A percentile compares a stretch with the other conserved stretches of the same genome.
Evolutionary conservation across 2,797 vertebrate species (phyloP).

Genomic region (Eospalax fontanierii): DNA sequence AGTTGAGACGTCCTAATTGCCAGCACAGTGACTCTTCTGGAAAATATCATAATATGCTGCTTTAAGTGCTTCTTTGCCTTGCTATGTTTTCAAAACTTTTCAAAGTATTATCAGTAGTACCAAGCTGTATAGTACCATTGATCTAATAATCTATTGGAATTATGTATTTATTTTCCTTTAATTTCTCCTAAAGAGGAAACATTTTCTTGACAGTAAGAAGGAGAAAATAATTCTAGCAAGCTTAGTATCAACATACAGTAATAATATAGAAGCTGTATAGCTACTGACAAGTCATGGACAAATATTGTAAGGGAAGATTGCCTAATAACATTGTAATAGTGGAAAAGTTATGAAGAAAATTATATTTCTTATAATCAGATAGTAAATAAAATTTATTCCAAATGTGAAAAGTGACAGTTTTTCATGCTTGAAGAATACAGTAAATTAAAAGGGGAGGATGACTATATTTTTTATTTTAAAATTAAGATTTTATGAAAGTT

Average conservation of each 20-base stretch:
- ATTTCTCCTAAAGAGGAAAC: neutral
- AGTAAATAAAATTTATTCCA: conserved; percentile 39
- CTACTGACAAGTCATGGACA: neutral
- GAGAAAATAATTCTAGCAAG: neutral
- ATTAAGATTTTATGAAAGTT: neutral
- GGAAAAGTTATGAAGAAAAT: conserved; percentile 45
- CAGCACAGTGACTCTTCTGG: neutral
- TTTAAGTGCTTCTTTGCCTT: conserved; percentile 6
- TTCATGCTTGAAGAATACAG: conserved; percentile 5
- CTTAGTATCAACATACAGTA: neutral
- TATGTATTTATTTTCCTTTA: neutral
- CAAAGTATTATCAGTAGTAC: neutral
- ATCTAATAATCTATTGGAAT: neutral
- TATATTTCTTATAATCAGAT: conserved; percentile 27
- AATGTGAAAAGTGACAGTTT: conserved; percentile 20
- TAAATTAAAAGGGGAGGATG: conserved; percentile 34
- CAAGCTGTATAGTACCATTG: neutral
- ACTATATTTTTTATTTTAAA: neutral
- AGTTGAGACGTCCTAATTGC: neutral
- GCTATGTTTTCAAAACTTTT: neutral
- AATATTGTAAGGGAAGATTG: neutral
- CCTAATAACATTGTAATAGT: conserved; percentile 25
- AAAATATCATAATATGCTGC: neutral
- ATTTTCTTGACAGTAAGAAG: neutral
- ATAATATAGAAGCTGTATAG: neutral